Conservation (phyloP, 2,113 vertebrate genomes). For the Stegostoma tigrinum region DNA sequence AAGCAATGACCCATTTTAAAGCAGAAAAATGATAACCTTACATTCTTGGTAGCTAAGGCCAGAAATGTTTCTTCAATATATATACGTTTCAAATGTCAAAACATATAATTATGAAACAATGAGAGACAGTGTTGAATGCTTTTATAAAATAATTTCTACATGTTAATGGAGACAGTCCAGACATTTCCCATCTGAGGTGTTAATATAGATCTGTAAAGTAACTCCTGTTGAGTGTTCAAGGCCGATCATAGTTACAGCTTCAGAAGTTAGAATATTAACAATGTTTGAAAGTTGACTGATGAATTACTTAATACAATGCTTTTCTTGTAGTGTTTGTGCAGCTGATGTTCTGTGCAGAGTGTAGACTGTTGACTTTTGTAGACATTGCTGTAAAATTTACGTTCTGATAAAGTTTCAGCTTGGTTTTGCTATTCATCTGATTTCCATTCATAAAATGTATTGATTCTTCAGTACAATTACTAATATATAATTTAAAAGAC, state of each 20-base stretch:
- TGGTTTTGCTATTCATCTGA: background rate
- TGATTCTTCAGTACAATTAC: background rate
- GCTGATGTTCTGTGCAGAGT: background rate
- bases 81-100: background rate
- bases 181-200: background rate
- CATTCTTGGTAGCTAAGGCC: background rate
- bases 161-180: slow-evolving; percentile 36
- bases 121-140: background rate
- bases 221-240: slow-evolving; percentile 37
- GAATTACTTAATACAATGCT: background rate
- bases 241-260: slow-evolving; percentile 38
- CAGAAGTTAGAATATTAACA: rapidly evolving
- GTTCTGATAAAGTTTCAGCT: background rate
- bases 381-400: background rate
- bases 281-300: slow-evolving; percentile 7
- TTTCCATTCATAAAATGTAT: background rate
- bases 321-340: background rate
- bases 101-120: background rate
- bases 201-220: slow-evolving; percentile 35
- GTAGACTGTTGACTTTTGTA: background rate
- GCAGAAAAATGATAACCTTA: background rate
- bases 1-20: background rate
- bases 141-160: slow-evolving; percentile 39
- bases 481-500: background rate
- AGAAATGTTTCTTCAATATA: background rate